phyloP scores from a whole-genome alignment of 2,888 invertebrate species.

The Rhingia campestris region DNA sequence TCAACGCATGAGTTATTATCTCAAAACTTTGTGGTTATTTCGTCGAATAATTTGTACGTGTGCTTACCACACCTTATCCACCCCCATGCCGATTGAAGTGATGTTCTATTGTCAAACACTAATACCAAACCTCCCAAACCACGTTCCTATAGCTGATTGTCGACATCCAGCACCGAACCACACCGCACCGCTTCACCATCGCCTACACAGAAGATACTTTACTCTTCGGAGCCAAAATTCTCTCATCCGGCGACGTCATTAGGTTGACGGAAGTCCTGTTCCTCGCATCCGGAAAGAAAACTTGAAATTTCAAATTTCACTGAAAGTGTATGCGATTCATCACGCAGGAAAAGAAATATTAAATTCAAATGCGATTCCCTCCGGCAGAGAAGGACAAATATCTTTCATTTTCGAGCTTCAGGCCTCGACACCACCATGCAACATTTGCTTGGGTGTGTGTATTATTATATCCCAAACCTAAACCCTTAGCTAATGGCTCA shows the following conservation, averaged over 20 bases:
- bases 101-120: too few species aligned
- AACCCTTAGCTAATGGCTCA: constrained; percentile 67
- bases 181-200: constrained; percentile 8
- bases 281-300: constrained; percentile 63
- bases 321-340: neutral
- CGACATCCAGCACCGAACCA: constrained; percentile 7
- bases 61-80: too few species aligned
- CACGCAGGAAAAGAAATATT: constrained; percentile 65
- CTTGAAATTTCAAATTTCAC: constrained; percentile 60
- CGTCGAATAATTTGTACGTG: too few species aligned
- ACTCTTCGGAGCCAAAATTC: constrained; percentile 19
- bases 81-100: too few species aligned
- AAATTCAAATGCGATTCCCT: constrained; percentile 64
- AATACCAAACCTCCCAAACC: too few species aligned
- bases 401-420: constrained; percentile 47
- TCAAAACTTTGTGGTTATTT: too few species aligned
- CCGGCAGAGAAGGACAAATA: constrained; percentile 43
- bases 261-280: constrained; percentile 62
- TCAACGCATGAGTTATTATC: too few species aligned
- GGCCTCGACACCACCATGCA: neutral
- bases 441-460: neutral
- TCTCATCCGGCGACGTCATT: constrained; percentile 51
- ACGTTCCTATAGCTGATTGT: too few species aligned
- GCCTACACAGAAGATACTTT: constrained; percentile 13
- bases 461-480: constrained; percentile 42